phyloP scores from a whole-genome alignment of 2,113 vertebrate species.

The Xenus cinereus region DNA sequence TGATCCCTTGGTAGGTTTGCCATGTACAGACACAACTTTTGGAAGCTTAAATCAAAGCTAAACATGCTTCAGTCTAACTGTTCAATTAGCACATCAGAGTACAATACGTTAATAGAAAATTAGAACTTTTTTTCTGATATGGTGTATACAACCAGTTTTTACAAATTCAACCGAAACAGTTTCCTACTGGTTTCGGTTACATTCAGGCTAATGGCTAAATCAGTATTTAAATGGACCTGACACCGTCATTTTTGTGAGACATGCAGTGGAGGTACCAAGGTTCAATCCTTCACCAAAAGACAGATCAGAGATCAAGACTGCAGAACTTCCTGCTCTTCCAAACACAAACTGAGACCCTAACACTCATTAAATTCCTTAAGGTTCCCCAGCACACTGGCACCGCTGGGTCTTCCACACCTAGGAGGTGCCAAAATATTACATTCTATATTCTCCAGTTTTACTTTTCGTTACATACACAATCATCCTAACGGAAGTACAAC shows the following conservation, averaged over 20 bases:
- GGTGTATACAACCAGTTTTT: neutral
- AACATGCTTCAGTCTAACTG: neutral
- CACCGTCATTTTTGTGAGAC: neutral
- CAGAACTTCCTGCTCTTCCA: neutral
- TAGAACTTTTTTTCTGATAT: neutral
- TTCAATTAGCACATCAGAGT: neutral
- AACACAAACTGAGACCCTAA: neutral
- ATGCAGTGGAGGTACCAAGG: neutral
- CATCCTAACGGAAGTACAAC: neutral
- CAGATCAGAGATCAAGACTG: rapidly evolving
- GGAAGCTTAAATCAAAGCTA: neutral
- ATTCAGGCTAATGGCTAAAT: neutral
- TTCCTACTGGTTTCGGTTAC: neutral
- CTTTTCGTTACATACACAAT: neutral
- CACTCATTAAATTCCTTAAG: neutral
- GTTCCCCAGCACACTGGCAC: neutral
- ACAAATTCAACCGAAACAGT: neutral
- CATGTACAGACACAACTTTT: neutral
- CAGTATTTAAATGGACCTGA: neutral
- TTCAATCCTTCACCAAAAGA: neutral
- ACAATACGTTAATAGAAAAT: neutral
- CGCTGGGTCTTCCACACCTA: neutral
- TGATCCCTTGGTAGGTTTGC: neutral
- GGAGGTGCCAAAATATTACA: neutral
- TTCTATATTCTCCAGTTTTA: neutral